phyloP scores from a whole-genome alignment of 1,140 invertebrate genomes.

The Asobara japonica region DNA sequence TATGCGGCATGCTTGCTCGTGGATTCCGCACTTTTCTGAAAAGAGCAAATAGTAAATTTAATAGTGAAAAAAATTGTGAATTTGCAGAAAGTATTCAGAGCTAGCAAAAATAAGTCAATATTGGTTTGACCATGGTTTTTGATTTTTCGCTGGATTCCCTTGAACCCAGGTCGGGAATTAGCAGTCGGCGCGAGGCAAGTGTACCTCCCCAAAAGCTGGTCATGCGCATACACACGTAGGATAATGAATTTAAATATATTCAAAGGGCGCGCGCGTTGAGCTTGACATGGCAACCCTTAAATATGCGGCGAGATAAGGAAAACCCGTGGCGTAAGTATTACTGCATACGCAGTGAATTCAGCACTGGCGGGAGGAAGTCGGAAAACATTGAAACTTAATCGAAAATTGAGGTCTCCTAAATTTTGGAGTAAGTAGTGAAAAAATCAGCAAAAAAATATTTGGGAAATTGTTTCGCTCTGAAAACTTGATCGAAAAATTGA shows the following conservation, averaged over 20 bases:
- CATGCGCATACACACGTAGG: not conserved
- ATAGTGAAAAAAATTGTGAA: conserved; percentile 20
- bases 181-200: not conserved
- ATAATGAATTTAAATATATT: conserved; percentile 66
- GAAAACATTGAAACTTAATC: too few species aligned
- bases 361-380: conserved; percentile 3
- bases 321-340: conserved; percentile 50
- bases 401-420: too few species aligned
- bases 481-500: too few species aligned
- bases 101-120: not conserved
- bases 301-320: conserved; percentile 52
- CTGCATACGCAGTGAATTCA: conserved; percentile 25
- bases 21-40: conserved; percentile 24
- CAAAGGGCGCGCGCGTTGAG: conserved; percentile 61
- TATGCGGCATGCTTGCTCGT: conserved; percentile 52
- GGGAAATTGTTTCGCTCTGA: too few species aligned
- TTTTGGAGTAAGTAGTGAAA: too few species aligned
- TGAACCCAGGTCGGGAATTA: not conserved
- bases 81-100: not conserved
- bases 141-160: not conserved
- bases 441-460: too few species aligned
- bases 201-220: not conserved
- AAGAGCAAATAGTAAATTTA: too few species aligned
- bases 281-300: conserved; percentile 63
- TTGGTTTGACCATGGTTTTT: not conserved